These are phyloP conservation scores for rabbit (Oryctolagus cuniculus) DNA, from an alignment of 2,113 vertebrate genomes.

Conservation along the genomic window mOryCun1.1 NC_091434.1:12256501-12257000, in stretches of 20 bases:
- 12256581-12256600: background rate
- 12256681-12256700: background rate
- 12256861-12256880: background rate
- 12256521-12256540: constrained; percentile 36
- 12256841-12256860: background rate
- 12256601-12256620: background rate
- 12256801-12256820: background rate
- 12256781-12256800: background rate
- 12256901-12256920: background rate
- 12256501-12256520: background rate
- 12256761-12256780: background rate
- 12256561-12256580: background rate
- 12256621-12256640: background rate
- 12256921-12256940: background rate
- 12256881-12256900: background rate
- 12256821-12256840: constrained; percentile 10
- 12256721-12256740: background rate
- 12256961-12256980: background rate
- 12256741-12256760: background rate
- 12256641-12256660: background rate
- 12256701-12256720: background rate
- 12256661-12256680: accelerated
- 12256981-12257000: background rate
- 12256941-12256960: background rate
- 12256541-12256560: background rate